Conservation (phyloP, 2,797 vertebrate species). For the Hypotaenidia philippensis region DNA sequence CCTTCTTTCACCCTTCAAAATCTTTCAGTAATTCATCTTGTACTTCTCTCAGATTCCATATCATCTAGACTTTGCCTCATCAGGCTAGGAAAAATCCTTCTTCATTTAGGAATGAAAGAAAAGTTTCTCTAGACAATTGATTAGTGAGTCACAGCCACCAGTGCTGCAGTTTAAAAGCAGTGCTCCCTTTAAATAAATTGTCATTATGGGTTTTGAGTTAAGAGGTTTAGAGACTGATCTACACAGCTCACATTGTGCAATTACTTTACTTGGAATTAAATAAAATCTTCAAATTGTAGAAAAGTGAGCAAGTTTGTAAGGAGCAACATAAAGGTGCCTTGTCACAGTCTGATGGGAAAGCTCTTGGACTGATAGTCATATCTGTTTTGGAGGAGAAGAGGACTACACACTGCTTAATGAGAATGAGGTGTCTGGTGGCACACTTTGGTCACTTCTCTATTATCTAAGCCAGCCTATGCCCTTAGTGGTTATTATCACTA, state of each 20-base stretch:
- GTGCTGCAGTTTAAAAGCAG: background rate
- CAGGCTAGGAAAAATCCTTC: background rate
- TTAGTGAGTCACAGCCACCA: background rate
- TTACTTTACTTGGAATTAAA: background rate
- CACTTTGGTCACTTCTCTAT: background rate
- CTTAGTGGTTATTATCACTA: background rate
- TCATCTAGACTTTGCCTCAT: background rate
- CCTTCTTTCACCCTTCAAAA: background rate
- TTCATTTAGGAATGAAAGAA: background rate
- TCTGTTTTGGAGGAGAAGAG: background rate
- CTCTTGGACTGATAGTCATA: background rate
- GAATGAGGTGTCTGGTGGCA: background rate
- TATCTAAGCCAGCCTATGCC: background rate
- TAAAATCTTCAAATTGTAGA: background rate
- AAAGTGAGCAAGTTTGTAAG: background rate
- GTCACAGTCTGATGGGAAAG: background rate
- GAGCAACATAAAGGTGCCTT: background rate
- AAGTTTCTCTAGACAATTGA: background rate
- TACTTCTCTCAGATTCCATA: background rate
- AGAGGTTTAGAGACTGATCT: background rate
- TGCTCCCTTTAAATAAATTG: background rate
- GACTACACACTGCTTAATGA: background rate
- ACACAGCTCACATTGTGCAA: background rate
- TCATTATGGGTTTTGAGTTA: background rate
- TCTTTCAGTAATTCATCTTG: background rate